Percentiles rank a stretch among this genome's conserved stretches.
Evolutionary conservation across 2,113 vertebrate genomes (phyloP).

Genomic region (Cephalopterus ornatus): DNA sequence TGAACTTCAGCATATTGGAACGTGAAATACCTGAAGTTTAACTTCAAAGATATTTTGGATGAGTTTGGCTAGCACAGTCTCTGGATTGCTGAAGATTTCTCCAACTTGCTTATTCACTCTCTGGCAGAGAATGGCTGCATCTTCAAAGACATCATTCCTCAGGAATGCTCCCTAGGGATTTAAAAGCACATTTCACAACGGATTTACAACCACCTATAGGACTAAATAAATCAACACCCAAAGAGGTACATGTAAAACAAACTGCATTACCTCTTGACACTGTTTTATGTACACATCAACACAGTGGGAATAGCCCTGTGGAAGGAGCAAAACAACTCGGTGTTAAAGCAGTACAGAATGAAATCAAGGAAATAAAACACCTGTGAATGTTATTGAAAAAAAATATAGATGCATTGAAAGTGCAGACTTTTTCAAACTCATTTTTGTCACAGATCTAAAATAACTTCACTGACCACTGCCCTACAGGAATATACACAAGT

Average conservation of each 20-base stretch:
- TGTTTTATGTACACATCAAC: conserved; percentile 99
- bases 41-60: conserved; percentile 98
- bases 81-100: conserved; percentile 95
- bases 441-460: not conserved
- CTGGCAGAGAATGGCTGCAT: conserved; percentile 92
- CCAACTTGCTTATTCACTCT: conserved; percentile 96
- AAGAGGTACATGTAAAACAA: not conserved
- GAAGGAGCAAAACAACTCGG: conserved; percentile 21
- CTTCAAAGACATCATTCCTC: conserved; percentile 93
- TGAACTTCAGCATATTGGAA: not conserved
- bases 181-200: conserved; percentile 23
- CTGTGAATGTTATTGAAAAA: not conserved
- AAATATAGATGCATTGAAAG: fast-evolving
- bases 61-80: conserved; percentile 96
- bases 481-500: not conserved
- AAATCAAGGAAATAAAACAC: not conserved
- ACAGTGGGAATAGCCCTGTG: conserved; percentile 96
- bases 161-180: conserved; percentile 85
- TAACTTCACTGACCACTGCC: not conserved
- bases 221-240: not conserved
- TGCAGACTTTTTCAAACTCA: not conserved
- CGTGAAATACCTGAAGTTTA: conserved; percentile 88
- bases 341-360: not conserved
- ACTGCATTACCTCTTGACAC: conserved; percentile 90
- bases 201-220: not conserved